Conservation (phyloP, 2,888 invertebrate genomes). For the Teleiodes luculella region DNA sequence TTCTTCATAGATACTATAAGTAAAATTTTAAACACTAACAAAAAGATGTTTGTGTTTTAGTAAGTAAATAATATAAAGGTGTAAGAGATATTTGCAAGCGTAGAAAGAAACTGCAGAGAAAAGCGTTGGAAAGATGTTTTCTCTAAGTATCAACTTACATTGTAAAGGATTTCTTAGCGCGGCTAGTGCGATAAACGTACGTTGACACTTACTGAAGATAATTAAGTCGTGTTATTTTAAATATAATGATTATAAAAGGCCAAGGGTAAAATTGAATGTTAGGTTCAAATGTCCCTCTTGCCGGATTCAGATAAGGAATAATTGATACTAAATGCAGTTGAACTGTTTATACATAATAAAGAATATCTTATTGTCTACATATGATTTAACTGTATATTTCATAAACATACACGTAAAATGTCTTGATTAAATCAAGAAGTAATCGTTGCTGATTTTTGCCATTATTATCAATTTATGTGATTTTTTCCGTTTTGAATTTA, state of each 20-base stretch:
- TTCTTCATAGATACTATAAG: no score
- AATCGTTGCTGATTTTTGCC: no score
- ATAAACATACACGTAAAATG: no score
- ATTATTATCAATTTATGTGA: no score
- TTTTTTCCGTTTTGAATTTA: no score
- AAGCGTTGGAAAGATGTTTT: not conserved
- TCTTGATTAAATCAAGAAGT: no score
- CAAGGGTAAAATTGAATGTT: not conserved
- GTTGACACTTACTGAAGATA: not conserved
- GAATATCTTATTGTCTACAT: no score
- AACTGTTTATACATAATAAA: no score
- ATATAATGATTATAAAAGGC: not conserved
- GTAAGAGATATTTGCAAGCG: not conserved
- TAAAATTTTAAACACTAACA: no score
- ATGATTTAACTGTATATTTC: no score
- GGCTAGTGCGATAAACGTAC: not conserved
- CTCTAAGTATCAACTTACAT: conserved; percentile 5
- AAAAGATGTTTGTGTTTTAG: no score
- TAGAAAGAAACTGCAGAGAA: not conserved
- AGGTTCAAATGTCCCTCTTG: not conserved
- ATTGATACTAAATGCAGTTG: not conserved
- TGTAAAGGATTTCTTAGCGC: not conserved
- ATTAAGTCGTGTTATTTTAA: not conserved
- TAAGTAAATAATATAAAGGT: not conserved
- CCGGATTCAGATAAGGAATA: not conserved